These are phyloP conservation scores for Drosophila limbata DNA, from an alignment of 2,888 invertebrate genomes.

Conservation along the genomic window DNA sequence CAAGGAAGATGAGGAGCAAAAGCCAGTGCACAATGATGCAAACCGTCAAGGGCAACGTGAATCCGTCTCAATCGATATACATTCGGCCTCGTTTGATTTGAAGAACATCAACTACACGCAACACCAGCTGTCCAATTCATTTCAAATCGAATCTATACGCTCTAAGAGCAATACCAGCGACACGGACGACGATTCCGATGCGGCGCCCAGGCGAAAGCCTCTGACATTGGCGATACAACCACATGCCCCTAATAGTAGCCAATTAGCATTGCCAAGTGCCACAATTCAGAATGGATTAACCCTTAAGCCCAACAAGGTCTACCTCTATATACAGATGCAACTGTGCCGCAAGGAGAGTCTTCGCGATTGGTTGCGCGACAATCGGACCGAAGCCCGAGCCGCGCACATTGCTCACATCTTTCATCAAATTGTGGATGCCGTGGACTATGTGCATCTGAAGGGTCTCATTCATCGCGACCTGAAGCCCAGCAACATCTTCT, in stretches of 20 bases:
- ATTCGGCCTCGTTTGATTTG: constrained; percentile 76
- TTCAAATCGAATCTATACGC: constrained; percentile 84
- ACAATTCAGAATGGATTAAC: constrained; percentile 42
- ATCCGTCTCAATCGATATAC: constrained; percentile 81
- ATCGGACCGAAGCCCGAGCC: constrained; percentile 86
- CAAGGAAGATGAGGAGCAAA: constrained; percentile 10
- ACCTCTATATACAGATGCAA: constrained; percentile 99
- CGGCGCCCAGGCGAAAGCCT: constrained; percentile 69
- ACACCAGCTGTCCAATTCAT: constrained; percentile 83
- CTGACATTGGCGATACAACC: constrained; percentile 80
- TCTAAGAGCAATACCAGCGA: constrained; percentile 64
- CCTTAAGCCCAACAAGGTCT: constrained; percentile 86
- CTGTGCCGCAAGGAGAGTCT: constrained; percentile 95
- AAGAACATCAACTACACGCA: constrained; percentile 80
- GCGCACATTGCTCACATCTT: constrained; percentile 89
- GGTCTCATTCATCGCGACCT: constrained; percentile 98
- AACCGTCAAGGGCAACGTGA: constrained; percentile 28
- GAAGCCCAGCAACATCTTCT: constrained; percentile 97
- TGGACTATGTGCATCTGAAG: constrained; percentile 96
- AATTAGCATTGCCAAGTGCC: constrained; percentile 37
- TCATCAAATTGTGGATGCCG: constrained; percentile 96
- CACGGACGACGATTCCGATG: constrained; percentile 43
- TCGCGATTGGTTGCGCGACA: constrained; percentile 93
- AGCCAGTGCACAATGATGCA: constrained; percentile 9
- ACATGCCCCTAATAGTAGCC: constrained; percentile 24